Evolutionary conservation across 2,888 invertebrate genomes (phyloP), one percentile per base, ranked within the genome.

Genomic region (Melinaea marsaeus): DNA sequence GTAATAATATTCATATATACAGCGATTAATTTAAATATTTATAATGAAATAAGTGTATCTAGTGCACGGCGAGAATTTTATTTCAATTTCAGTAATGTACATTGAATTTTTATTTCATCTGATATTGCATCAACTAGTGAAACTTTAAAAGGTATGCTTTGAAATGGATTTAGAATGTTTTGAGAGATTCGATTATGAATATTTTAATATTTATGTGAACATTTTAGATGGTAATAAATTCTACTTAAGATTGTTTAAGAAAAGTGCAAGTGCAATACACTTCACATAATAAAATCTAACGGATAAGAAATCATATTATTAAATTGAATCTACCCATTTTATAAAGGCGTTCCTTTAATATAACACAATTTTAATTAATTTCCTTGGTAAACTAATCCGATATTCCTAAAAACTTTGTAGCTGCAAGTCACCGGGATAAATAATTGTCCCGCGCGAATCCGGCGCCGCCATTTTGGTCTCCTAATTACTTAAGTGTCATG

Each of bases 401-500:
- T 54, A 65, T 63, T 58, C 65, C 32, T 32, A 51, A 46, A 67
- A 67, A 67, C 58, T 67, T 67, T 61, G 58, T 63, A 32, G 61
- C 35, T 61, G 67, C 67, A 63, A 67, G 67, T 67, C 67, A 67
- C 63, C 47, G 57, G 57, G 65, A 60, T 67, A 65, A 63, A 51
- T 65, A 65, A 64, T 64, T 58, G 64, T 63, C 70, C 61, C 67
- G 63, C 64, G 63, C 64, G 60, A 69, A 71, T 65, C 58, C 65
- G 62, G 42, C 66, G 62, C 58, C 68, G 69, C 67, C 71, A 70
- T 70, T 74, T 68, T 69, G 66, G 68, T 65, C 62, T 68, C 71
- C 71, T 74, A 74, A 74, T 74, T 74, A 74, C 72, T 63, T 69
- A 73, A 70, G 68, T 71, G 73, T 72, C 72, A 69, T 70, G 73